Conservation (phyloP, 2,113 vertebrate genomes). For the Dasyurus viverrinus region DNA sequence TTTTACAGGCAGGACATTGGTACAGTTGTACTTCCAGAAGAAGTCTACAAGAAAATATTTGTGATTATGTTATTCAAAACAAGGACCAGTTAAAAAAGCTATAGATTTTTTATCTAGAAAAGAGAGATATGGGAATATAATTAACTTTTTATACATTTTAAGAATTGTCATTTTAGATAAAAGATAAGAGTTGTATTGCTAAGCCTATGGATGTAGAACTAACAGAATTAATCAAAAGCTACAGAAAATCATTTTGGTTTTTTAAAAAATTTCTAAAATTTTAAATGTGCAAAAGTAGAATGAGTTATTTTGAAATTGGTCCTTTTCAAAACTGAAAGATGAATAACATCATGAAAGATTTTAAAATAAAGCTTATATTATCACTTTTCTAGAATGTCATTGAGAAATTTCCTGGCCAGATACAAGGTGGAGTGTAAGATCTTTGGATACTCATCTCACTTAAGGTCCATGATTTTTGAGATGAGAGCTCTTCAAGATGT, state of each 20-base stretch:
- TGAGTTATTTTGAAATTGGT: background rate
- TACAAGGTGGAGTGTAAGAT: background rate
- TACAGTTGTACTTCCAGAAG: background rate
- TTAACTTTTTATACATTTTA: background rate
- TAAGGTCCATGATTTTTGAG: background rate
- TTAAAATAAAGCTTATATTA: background rate
- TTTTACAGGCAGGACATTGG: background rate
- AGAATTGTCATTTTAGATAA: background rate
- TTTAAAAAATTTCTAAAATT: background rate
- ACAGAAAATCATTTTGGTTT: background rate
- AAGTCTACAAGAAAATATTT: background rate
- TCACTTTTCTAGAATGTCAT: background rate
- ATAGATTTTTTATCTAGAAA: background rate
- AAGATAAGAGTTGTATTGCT: background rate
- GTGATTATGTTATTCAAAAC: background rate
- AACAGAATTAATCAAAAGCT: background rate
- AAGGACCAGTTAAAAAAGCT: background rate
- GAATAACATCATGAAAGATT: background rate
- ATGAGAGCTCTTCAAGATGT: background rate
- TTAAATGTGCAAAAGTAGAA: background rate
- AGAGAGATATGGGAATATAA: background rate
- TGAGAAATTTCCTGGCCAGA: background rate
- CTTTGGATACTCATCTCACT: background rate
- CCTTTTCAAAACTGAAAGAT: too few species aligned
- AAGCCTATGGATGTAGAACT: background rate